Conservation (phyloP, 2,797 vertebrate genomes). For the Typhlichthys eigenmanni region DNA sequence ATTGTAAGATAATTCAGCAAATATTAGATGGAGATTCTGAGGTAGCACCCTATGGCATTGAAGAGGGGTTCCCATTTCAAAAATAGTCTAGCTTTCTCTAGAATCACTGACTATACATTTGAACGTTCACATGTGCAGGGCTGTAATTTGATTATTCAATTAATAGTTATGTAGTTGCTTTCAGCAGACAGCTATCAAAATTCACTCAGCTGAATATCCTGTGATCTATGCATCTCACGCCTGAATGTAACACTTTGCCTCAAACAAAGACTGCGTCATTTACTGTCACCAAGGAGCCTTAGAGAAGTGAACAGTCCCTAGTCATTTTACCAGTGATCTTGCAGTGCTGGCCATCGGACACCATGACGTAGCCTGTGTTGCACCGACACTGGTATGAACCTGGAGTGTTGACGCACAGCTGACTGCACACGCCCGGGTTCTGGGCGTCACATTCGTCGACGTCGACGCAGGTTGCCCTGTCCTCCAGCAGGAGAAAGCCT, state of each 20-base stretch:
- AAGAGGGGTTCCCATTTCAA: background rate
- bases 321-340: slow-evolving; percentile 80
- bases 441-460: slow-evolving; percentile 77
- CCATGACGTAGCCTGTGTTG: slow-evolving; percentile 76
- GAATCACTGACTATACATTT: too few species aligned
- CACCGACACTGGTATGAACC: slow-evolving; percentile 84
- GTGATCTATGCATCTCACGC: too few species aligned
- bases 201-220: too few species aligned
- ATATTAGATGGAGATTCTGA: background rate
- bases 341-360: slow-evolving; percentile 77
- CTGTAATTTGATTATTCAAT: too few species aligned
- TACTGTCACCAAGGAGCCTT: too few species aligned
- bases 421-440: slow-evolving; percentile 68
- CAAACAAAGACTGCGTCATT: background rate
- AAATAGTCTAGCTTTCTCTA: background rate
- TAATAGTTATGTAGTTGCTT: too few species aligned
- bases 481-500: slow-evolving; percentile 72
- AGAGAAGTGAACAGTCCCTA: too few species aligned
- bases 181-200: too few species aligned
- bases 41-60: background rate
- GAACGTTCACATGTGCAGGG: too few species aligned
- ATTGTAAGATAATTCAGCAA: background rate
- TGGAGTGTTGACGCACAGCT: slow-evolving; percentile 77
- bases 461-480: slow-evolving; percentile 66
- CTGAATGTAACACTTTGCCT: too few species aligned